Percentiles rank a stretch among this genome's conserved stretches.
These are phyloP conservation scores for Drosophila micromelanica DNA, from an alignment of 1,140 invertebrate species.

Conservation along the genomic window DNA sequence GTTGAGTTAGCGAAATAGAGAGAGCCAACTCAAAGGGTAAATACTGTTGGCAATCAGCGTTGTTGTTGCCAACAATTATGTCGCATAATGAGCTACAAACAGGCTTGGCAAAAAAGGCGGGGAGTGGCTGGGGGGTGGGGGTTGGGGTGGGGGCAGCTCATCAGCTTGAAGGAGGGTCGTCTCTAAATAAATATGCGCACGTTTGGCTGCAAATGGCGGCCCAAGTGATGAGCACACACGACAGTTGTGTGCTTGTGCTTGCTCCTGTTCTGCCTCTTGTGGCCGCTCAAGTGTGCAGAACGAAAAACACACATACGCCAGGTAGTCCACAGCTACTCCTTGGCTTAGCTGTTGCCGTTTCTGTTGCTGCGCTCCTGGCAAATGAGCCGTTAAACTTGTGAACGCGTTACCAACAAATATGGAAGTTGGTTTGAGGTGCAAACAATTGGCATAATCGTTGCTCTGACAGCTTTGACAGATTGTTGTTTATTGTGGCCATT, in stretches of 20 bases:
- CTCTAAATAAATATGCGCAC: conserved; percentile 36
- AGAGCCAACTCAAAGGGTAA: conserved; percentile 20
- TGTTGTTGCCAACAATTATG: conserved; percentile 61
- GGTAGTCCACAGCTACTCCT: conserved; percentile 11
- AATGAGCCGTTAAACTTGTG: conserved; percentile 59
- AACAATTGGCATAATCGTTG: conserved; percentile 51
- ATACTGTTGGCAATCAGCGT: conserved; percentile 13
- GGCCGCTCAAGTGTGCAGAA: conserved; percentile 38
- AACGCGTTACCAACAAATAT: conserved; percentile 21
- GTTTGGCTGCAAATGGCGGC: conserved; percentile 34
- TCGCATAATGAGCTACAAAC: conserved; percentile 77
- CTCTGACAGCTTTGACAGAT: conserved; percentile 72
- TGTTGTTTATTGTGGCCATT: conserved; percentile 46
- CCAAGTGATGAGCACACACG: conserved; percentile 32
- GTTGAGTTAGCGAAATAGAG: not conserved
- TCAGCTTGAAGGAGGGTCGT: not conserved
- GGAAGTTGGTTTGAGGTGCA: not conserved
- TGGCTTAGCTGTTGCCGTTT: not conserved
- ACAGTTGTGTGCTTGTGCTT: conserved; percentile 2
- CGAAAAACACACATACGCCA: conserved; percentile 57
- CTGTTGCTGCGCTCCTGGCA: conserved; percentile 30
- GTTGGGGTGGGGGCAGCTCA: too few species aligned
- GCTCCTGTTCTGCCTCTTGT: conserved; percentile 6
- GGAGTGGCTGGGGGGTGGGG: too few species aligned
- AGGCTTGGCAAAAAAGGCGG: not conserved